Percentiles rank a stretch among this genome's conserved stretches.
These are phyloP conservation scores for Thaleichthys pacificus DNA, from an alignment of 2,797 vertebrate genomes.

Conservation along the genomic window DNA sequence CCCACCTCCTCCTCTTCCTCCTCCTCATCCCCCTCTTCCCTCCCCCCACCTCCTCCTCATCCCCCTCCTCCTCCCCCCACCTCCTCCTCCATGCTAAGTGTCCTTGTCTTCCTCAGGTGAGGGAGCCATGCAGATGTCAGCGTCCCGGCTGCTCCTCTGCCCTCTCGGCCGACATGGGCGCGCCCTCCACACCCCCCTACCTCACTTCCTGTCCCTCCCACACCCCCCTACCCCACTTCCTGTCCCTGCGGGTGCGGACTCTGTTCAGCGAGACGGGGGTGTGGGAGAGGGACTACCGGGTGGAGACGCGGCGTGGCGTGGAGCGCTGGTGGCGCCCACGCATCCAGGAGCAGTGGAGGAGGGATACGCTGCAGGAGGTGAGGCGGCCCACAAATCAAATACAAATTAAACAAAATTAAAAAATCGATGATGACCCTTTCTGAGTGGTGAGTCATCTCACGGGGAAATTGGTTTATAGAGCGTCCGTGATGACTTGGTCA, in stretches of 20 bases:
- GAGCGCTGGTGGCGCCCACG: slow-evolving; percentile 88
- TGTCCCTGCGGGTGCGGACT: slow-evolving; percentile 54
- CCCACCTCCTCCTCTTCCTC: too few relatives aligned
- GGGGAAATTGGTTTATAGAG: too few relatives aligned
- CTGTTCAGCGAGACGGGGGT: slow-evolving; percentile 87
- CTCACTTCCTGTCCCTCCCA: slow-evolving; percentile 13
- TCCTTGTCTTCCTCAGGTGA: slow-evolving; percentile 19
- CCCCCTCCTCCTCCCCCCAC: neutral
- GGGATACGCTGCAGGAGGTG: slow-evolving; percentile 73
- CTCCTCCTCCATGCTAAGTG: slow-evolving; percentile 1
- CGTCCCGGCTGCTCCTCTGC: slow-evolving; percentile 56
- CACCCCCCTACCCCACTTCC: neutral
- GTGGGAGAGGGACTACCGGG: slow-evolving; percentile 85
- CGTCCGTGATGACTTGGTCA: too few relatives aligned
- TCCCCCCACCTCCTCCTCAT: too few relatives aligned
- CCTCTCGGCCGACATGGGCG: slow-evolving; percentile 47
- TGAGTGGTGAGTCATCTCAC: too few relatives aligned
- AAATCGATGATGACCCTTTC: too few relatives aligned
- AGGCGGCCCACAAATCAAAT: slow-evolving; percentile 33
- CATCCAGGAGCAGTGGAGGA: slow-evolving; percentile 80
- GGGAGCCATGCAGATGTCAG: slow-evolving; percentile 69
- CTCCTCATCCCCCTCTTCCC: too few relatives aligned
- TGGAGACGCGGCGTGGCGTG: slow-evolving; percentile 82
- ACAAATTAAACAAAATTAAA: neutral
- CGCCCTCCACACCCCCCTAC: slow-evolving; percentile 16